Evolutionary conservation across 1,140 invertebrate genomes (phyloP).

Genomic region (Aricia agestis): DNA sequence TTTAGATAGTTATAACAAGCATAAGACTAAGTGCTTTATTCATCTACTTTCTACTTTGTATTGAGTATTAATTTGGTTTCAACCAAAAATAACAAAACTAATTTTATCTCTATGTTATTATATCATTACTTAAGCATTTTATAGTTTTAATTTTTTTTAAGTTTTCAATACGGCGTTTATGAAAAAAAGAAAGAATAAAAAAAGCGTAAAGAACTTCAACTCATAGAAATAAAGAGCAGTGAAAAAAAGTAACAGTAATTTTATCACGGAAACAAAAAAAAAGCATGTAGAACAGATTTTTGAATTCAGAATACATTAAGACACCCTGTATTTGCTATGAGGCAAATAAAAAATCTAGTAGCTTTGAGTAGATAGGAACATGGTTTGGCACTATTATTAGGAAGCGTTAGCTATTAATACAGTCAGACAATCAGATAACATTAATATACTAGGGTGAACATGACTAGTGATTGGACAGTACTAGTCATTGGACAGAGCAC

Average conservation of each 20-base stretch:
- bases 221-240: too few relatives aligned
- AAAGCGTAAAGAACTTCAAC: too few relatives aligned
- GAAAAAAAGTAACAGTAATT: too few relatives aligned
- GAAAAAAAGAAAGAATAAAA: too few relatives aligned
- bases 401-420: background rate
- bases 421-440: background rate
- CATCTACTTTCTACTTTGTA: background rate
- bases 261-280: background rate
- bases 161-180: too few relatives aligned
- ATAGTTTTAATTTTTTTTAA: too few relatives aligned
- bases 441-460: too few relatives aligned
- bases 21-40: background rate
- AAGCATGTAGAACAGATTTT: background rate
- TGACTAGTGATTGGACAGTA: too few relatives aligned
- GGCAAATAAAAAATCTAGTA: too few relatives aligned
- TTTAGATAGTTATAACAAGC: background rate
- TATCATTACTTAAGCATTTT: background rate
- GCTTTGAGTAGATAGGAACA: constrained; percentile 1
- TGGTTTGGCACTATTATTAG: background rate
- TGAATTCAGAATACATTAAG: background rate
- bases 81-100: background rate
- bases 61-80: background rate
- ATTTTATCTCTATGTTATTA: background rate
- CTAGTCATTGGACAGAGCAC: too few relatives aligned
- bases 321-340: background rate